Base-by-base conservation (phyloP, 2,888 invertebrate genomes). In the Tetrapedia diversipes region DNA sequence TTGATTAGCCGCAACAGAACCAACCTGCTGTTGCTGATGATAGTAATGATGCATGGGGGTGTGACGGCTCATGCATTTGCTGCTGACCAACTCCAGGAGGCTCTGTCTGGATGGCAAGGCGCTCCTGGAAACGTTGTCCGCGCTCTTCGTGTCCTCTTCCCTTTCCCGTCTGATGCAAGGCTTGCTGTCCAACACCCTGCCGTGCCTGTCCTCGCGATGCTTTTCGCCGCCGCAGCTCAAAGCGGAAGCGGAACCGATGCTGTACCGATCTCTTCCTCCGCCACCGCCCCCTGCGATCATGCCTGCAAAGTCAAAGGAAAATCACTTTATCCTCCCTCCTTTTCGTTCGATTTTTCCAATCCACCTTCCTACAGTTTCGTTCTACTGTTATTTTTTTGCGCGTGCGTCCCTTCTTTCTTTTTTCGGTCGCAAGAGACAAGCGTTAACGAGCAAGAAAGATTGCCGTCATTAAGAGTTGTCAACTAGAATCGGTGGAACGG, bases 31-130 rank as follows among this genome's bases (percentile, higher is more conserved):
- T 77, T 90, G 90, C 64, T 91, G 91, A 67, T 91, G 90, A 83
- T 90, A 90, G 82, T 90, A 90, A 80, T 90, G 89, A 80, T 90
- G 90, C 57, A 89, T 90, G 64, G 91, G 90, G 69, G 90, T 91
- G 79, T 90, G 90, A 78, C 90, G 87, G 65, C 88, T 87, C 87
- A 90, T 90, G 80, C 90, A 89, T 86, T 90, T 91, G 73, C 88
- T 86, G 83, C 91, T 90, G 87, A 91, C 90, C 79, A 91, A 88
- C 76, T 91, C 91, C 76, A 91, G 82, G 57, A 91, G 88, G 74
- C 91, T 91, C 79, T 91, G 91, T 82, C 90, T 89, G 54, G 90
- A 91, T 59, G 90, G 88, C 63, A 89, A 57, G 43, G 85, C 86
- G 60, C 88, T 86, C 60, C 89, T 87, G 76, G 90, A 89, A 47